Evolutionary conservation across 1,140 invertebrate species (phyloP), one percentile per base, ranked within the genome.

Genomic region (Lepeophtheirus salmonis): DNA sequence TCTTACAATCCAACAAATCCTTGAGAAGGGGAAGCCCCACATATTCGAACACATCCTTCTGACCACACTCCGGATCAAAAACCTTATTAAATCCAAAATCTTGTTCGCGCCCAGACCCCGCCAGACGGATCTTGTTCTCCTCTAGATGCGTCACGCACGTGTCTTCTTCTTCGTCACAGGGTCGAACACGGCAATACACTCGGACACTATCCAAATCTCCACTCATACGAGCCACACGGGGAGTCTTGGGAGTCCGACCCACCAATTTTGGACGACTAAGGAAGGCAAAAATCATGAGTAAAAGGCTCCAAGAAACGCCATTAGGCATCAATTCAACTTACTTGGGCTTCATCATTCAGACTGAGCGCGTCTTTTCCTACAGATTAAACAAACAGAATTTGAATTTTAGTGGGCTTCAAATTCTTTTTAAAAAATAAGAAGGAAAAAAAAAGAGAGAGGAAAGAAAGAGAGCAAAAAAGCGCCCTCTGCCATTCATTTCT

Each of bases 1-100:
- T 96, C 70, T 65, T 65, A 4, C 77, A 78, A 56, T 67, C 67
- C 1, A 79, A 58, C 0, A 80, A 67, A 65, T 79, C 74, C 60
- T 86, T 79, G 0, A 97, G 81, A 1, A 97, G 72, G 0, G 91
- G 90, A 50, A 84, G 74, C 0, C 86, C 86, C n/a, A 90, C 82
- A 60, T 77, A 73, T 50, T 84, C 79, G 71, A 92, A 97, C 12
- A 96, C 74, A 60, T 86, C 81, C 68, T 84, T 82, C 70, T 98
- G 95, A 0, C 76, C 70, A 1, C 72, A 65, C 26, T 78, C 76
- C 1, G 82, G 78, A 64, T 81, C 80, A 76, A 97, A 97, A 1
- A 97, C 55, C 13, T 20, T 16, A 14, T 14, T 41, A 17, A 57
- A 57, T 17, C 20, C 26, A 25, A 26, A 57, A 6, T 57, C 30